Base-by-base conservation (phyloP, 1,140 invertebrate species). In the Limonius californicus region DNA sequence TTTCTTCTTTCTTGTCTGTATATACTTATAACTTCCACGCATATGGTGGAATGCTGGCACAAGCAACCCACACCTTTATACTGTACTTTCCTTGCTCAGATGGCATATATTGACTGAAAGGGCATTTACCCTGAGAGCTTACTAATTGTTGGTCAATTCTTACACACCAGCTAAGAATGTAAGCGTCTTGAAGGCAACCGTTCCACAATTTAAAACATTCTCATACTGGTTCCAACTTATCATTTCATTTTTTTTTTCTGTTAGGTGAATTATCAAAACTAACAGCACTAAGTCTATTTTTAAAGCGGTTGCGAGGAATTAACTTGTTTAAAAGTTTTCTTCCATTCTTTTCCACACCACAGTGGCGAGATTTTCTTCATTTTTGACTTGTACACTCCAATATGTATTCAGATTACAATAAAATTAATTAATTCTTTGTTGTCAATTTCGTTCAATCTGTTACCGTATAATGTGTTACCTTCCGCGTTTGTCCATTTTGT, bases 31-130 rank as follows among this genome's bases (percentile, higher is more conserved):
- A 21, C 15, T 35, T 57, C 27, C 50, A 19, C 18, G 54, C 54
- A 56, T 32, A 56, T n/a, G 54, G 2, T 30, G 54, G 27, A 21
- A 12, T 19, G 23, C 54, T 56, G 18, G 27, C 23, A 32, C 54
- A 56, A 30, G 18, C 18, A 14, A 27, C 19, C 54, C 54, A 62
- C 12, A 58, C 18, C 23, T 63, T 2, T 50, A 59, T 45, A 7
- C 56, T 56, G 18, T 58, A 59, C 32, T 50, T 58, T 42, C 20
- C 55, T 18, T 55, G 42, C 35, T 63, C 59, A 1, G 55, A 58
- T 18, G 55, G 61, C 2, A 63, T 50, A 54, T 63, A 63, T 59
- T 59, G 61, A 4, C 21, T 56, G 35, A 63, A 64, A 0, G 57
- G 35, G 12, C 23, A 59, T 45, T 32, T 30, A 21, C 30, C 57